phyloP scores from a whole-genome alignment of 2,888 invertebrate species.

The Sussaba pulchella region DNA sequence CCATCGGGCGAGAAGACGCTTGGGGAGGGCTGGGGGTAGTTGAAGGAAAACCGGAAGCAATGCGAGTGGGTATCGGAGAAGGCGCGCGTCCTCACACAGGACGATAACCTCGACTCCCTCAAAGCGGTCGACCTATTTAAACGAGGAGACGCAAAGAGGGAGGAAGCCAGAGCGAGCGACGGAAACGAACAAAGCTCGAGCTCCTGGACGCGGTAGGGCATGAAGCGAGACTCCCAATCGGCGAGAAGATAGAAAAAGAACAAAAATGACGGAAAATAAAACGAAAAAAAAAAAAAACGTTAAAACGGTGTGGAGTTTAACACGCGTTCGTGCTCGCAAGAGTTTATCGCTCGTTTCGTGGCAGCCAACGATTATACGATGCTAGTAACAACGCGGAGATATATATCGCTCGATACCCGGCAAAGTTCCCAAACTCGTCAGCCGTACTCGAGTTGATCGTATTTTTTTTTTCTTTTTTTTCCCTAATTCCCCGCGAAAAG shows the following conservation, averaged over 20 bases:
- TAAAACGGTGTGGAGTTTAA: constrained; percentile 39
- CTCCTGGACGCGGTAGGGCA: not conserved
- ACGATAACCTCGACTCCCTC: constrained; percentile 65
- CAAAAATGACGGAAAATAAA: constrained; percentile 32
- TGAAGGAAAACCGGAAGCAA: not conserved
- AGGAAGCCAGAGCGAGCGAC: constrained; percentile 26
- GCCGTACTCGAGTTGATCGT: not conserved
- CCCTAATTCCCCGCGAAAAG: constrained; percentile 1
- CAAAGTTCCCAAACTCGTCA: constrained; percentile 12
- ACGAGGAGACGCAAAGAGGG: constrained; percentile 20
- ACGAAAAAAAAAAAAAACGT: constrained; percentile 23
- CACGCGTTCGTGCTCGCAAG: constrained; percentile 32
- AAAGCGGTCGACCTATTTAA: constrained; percentile 65
- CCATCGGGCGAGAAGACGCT: not conserved
- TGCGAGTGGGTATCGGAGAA: constrained; percentile 8
- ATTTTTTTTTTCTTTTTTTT: not conserved
- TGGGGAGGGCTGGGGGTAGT: no score
- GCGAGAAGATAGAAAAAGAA: constrained; percentile 24
- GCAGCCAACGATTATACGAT: constrained; percentile 46
- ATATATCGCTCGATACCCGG: constrained; percentile 16
- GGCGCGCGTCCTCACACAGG: constrained; percentile 53
- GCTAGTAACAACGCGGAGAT: not conserved
- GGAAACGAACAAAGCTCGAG: not conserved
- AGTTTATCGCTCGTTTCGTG: constrained; percentile 55
- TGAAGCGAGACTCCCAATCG: not conserved